Evolutionary conservation across 2,113 vertebrate species (phyloP).

Genomic region (Melanerpes aurifrons): DNA sequence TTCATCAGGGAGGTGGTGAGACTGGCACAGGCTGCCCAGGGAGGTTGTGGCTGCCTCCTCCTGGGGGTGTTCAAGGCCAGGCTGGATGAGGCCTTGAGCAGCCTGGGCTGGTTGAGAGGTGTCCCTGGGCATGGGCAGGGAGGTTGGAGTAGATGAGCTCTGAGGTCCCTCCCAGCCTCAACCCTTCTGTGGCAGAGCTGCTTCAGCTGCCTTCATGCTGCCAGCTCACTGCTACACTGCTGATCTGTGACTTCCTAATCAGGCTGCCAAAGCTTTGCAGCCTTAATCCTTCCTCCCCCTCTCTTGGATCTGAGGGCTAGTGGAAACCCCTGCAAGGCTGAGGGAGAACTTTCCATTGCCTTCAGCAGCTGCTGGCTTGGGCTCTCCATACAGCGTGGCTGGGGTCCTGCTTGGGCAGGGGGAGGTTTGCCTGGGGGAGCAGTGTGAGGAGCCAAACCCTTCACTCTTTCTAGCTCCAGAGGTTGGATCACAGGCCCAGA

Average conservation of each 20-base stretch:
- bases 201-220: neutral
- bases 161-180: too few relatives aligned
- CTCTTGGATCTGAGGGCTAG: neutral
- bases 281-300: neutral
- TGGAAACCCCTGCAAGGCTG: neutral
- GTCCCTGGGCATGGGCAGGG: too few relatives aligned
- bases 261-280: neutral
- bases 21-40: too few relatives aligned
- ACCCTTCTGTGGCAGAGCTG: neutral
- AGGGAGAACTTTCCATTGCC: neutral
- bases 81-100: too few relatives aligned
- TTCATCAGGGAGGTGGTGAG: too few relatives aligned
- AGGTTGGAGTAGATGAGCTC: too few relatives aligned
- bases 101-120: too few relatives aligned
- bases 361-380: neutral
- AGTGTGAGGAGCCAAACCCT: neutral
- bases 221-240: neutral
- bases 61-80: too few relatives aligned
- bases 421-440: neutral
- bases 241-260: neutral
- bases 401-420: neutral
- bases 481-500: neutral
- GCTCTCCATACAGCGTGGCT: neutral
- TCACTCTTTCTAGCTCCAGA: neutral
- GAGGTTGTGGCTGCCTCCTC: too few relatives aligned